Percentiles rank a stretch among this genome's conserved stretches.
Evolutionary conservation across 1,140 invertebrate species (phyloP).

Genomic region (Sminthurides bifidus): DNA sequence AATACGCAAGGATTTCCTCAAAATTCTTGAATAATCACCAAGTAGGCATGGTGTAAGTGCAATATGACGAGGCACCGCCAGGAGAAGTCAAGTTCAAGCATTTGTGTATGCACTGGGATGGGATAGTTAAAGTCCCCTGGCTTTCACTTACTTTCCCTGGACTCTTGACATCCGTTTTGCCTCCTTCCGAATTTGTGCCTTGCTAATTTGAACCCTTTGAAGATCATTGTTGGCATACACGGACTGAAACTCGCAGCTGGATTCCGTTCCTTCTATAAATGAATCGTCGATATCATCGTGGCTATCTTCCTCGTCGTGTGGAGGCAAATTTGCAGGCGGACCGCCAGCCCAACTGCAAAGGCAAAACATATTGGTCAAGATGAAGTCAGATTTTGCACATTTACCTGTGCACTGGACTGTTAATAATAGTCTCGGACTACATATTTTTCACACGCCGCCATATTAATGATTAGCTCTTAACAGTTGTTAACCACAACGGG

Average conservation of each 20-base stretch:
- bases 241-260: background rate
- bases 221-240: no score
- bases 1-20: conserved; percentile 4
- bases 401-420: background rate
- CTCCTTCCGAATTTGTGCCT: background rate
- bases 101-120: no score
- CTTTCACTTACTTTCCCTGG: conserved; percentile 7
- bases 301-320: no score
- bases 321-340: background rate
- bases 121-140: no score
- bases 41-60: background rate
- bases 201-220: background rate
- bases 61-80: background rate
- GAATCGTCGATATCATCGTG: background rate
- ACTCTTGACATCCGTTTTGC: background rate
- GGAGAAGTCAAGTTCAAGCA: background rate
- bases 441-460: background rate
- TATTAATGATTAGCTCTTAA: background rate
- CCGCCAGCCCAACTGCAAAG: conserved; percentile 4
- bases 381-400: background rate
- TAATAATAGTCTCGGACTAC: background rate
- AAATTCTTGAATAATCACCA: background rate
- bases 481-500: background rate
- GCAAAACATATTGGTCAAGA: no score
- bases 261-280: background rate